Conservation (phyloP, 2,113 vertebrate species). For the Columba janthina region DNA sequence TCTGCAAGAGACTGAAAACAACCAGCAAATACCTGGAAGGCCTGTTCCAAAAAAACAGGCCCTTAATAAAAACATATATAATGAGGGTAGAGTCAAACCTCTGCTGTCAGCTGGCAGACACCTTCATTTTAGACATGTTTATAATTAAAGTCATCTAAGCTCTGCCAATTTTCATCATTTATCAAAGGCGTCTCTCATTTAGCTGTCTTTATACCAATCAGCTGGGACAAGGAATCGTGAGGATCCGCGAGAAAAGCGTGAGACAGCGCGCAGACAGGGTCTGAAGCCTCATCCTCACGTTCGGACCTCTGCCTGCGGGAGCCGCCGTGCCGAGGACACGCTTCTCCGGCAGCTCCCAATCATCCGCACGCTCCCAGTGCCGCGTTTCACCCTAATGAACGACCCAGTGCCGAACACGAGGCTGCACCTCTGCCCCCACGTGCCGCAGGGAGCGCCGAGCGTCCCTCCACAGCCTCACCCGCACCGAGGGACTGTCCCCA, state of each 20-base stretch:
- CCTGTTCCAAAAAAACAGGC: background rate
- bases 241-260: background rate
- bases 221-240: background rate
- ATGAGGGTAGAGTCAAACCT: background rate
- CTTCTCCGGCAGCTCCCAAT: too few species aligned
- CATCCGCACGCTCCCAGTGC: too few species aligned
- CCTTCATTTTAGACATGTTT: accelerated
- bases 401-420: background rate
- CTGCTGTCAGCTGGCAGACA: background rate
- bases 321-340: accelerated
- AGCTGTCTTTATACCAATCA: background rate
- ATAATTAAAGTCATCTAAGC: background rate
- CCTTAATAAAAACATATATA: background rate
- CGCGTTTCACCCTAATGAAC: too few species aligned
- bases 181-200: background rate
- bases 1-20: background rate
- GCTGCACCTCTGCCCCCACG: accelerated
- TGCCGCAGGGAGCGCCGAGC: background rate
- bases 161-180: background rate
- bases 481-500: background rate
- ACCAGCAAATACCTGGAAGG: background rate
- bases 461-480: background rate
- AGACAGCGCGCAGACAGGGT: background rate
- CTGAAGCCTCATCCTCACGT: background rate
- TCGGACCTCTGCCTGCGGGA: accelerated